phyloP scores from a whole-genome alignment of 1,140 invertebrate genomes.

The Drosophila miranda region DNA sequence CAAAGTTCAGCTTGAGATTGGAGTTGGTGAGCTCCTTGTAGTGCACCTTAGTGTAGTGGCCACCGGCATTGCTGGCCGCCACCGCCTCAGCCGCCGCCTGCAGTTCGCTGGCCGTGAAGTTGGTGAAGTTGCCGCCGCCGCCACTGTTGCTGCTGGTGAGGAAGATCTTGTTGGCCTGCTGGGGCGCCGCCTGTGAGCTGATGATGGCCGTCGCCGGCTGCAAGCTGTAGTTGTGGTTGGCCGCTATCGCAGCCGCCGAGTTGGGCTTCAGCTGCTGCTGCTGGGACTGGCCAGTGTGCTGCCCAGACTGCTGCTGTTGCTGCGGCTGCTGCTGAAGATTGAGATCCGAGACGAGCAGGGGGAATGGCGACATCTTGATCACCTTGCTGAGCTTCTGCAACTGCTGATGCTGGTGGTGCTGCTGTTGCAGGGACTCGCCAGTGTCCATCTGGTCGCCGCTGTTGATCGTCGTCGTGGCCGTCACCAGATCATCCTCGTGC shows the following conservation, averaged over 20 bases:
- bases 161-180: constrained; percentile 77
- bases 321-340: constrained; percentile 58
- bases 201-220: constrained; percentile 75
- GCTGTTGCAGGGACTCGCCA: constrained; percentile 45
- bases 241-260: constrained; percentile 69
- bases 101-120: constrained; percentile 64
- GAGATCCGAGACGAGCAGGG: constrained; percentile 71
- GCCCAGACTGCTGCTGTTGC: constrained; percentile 42
- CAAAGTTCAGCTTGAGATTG: constrained; percentile 80
- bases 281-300: constrained; percentile 9
- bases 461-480: constrained; percentile 31
- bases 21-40: constrained; percentile 76
- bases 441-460: constrained; percentile 54
- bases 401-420: constrained; percentile 56
- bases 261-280: constrained; percentile 72
- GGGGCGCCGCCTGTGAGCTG: constrained; percentile 61
- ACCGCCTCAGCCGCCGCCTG: constrained; percentile 66
- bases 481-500: constrained; percentile 63
- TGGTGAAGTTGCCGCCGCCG: constrained; percentile 68
- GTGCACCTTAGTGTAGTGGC: constrained; percentile 62
- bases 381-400: constrained; percentile 73
- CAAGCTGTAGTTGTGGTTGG: constrained; percentile 80
- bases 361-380: constrained; percentile 76
- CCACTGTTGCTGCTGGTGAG: constrained; percentile 73
- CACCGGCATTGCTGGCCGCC: constrained; percentile 22